Conservation (phyloP, 2,113 vertebrate species). For the Tenrec ecaudatus region DNA sequence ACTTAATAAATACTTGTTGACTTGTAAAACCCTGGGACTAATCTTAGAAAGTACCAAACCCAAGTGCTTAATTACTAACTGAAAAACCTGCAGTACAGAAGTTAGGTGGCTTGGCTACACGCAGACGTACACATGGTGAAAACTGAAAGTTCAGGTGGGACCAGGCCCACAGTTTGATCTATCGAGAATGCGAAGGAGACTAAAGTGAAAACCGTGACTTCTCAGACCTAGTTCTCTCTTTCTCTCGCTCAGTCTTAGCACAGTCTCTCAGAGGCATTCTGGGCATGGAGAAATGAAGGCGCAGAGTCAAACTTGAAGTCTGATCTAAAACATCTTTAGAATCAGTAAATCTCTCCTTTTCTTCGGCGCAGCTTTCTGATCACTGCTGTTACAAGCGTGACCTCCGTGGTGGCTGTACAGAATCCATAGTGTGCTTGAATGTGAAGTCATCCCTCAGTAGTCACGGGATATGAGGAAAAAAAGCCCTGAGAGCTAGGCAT, state of each 20-base stretch:
- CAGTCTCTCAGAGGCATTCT: conserved; percentile 21
- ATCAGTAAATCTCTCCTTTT: neutral
- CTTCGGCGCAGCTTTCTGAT: neutral
- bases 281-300: conserved; percentile 22
- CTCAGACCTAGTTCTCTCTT: neutral
- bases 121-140: neutral
- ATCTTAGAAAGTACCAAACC: conserved; percentile 13
- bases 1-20: neutral
- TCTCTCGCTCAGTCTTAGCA: neutral
- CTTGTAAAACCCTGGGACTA: conserved; percentile 26
- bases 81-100: conserved; percentile 3
- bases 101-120: neutral
- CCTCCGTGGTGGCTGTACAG: neutral
- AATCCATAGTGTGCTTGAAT: neutral
- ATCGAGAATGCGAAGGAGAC: conserved; percentile 5
- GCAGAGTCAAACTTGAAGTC: conserved; percentile 6
- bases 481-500: neutral
- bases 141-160: neutral
- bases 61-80: neutral
- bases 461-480: conserved; percentile 10
- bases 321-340: conserved; percentile 14
- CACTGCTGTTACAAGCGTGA: neutral
- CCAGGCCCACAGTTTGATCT: neutral
- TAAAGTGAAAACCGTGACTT: neutral
- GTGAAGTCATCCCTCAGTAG: neutral